Conservation (phyloP, 37 sponge, comb jelly and placozoan species). For the Hexactinellida sp. region DNA sequence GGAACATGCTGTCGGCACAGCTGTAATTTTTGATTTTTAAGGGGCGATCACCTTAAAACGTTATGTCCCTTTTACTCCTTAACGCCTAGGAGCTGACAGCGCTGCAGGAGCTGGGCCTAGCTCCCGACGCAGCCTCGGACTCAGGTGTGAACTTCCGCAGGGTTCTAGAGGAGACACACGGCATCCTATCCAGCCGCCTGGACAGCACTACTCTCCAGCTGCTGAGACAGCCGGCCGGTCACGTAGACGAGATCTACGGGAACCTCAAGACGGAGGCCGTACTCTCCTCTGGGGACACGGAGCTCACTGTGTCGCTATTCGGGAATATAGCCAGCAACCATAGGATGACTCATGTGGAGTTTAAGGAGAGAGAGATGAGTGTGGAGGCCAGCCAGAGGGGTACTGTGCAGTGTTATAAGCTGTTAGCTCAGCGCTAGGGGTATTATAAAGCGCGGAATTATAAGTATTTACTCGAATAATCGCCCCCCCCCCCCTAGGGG, state of each 20-base stretch:
- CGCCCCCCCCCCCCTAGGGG: too few relatives aligned
- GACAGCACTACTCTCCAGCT: neutral
- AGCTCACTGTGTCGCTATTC: neutral
- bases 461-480: too few relatives aligned
- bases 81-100: slow-evolving; percentile 9
- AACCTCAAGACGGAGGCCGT: neutral
- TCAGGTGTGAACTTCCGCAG: neutral
- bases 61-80: too few relatives aligned
- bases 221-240: neutral
- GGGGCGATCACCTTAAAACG: too few relatives aligned
- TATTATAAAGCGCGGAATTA: too few relatives aligned
- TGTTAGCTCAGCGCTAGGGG: too few relatives aligned
- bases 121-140: neutral
- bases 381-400: neutral
- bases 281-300: neutral
- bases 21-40: too few relatives aligned
- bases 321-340: slow-evolving; percentile 8
- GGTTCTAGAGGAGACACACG: neutral
- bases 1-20: too few relatives aligned
- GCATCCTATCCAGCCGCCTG: neutral
- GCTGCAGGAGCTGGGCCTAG: neutral
- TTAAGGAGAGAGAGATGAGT: neutral
- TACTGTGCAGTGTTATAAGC: too few relatives aligned
- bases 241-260: neutral
- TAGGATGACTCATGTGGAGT: neutral